Evolutionary conservation across 2,113 vertebrate genomes (phyloP), one percentile per base, ranked within the genome.

Genomic region (Epinephelus moara): DNA sequence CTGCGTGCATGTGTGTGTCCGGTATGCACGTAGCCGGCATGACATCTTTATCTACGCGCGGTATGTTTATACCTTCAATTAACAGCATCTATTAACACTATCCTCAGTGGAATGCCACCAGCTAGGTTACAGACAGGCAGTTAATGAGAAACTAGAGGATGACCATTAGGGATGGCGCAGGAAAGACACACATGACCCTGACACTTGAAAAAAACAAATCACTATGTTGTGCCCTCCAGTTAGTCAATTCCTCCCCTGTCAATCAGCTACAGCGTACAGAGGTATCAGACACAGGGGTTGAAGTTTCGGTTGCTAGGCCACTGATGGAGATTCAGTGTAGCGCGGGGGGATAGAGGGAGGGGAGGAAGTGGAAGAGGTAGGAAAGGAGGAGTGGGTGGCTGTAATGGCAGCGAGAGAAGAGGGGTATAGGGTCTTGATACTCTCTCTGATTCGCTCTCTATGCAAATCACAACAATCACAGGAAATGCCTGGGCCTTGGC

Each of bases 401-500:
- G 64, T 56, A 75, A 78, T 42, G 47, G 70, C 53, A 61, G 67
- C 11, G 63, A 61, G 74, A 81, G 75, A 50, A 76, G 87, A 84
- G 85, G 55, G 55, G 85, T 81, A 70, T 21, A 68, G 69, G 84
- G 86, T 82, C 78, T 78, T 78, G 85, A 93, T 88, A 80, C 78
- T 93, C 84, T 86, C 79, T 80, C 90, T 89, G 88, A 94, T 93
- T 94, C 82, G 84, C 90, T 94, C 81, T 90, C 91, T 93, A 95
- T 95, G 94, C 93, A 95, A 95, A 96, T 95, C 89, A 92, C 90
- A 94, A 93, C 92, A 94, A 94, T 95, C 93, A 88, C 93, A 94
- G 94, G 94, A 95, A 96, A 95, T 94, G 91, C 95, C 93, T 91
- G 82, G 85, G 92, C 93, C 89, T 91, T 82, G 70, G 89, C 90